Percentiles rank a stretch among this genome's conserved stretches.
phyloP scores from a whole-genome alignment of 2,113 vertebrate species.

The Ailuropoda melanoleuca region DNA sequence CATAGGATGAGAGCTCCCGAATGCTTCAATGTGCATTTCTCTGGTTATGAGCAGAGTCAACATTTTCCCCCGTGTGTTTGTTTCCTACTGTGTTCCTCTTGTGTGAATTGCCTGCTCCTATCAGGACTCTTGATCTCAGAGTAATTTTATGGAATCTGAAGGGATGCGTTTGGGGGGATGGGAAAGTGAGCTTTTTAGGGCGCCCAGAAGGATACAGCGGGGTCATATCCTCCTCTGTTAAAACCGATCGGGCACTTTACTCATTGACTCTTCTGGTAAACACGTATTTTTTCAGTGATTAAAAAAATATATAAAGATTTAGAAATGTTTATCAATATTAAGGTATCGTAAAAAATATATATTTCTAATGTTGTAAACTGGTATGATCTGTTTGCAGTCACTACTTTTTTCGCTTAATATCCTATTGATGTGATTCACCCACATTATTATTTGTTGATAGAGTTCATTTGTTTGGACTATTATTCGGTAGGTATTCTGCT shows the following conservation, averaged over 20 bases:
- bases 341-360: background rate
- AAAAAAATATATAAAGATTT: background rate
- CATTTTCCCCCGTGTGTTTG: background rate
- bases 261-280: background rate
- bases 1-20: background rate
- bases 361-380: background rate
- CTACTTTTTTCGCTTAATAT: background rate
- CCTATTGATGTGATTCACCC: background rate
- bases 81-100: background rate
- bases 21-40: background rate
- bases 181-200: background rate
- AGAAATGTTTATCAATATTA: background rate
- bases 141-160: background rate
- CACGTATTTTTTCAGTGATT: background rate
- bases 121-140: background rate
- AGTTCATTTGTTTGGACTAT: background rate
- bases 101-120: background rate
- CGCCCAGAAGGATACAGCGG: background rate
- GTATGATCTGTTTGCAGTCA: background rate
- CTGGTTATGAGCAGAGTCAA: background rate
- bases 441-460: background rate
- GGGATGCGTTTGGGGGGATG: background rate
- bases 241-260: background rate
- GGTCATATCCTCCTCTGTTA: background rate
- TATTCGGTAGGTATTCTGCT: background rate